Conservation (phyloP, 2,888 invertebrate species). For the Ectemnius cavifrons region DNA sequence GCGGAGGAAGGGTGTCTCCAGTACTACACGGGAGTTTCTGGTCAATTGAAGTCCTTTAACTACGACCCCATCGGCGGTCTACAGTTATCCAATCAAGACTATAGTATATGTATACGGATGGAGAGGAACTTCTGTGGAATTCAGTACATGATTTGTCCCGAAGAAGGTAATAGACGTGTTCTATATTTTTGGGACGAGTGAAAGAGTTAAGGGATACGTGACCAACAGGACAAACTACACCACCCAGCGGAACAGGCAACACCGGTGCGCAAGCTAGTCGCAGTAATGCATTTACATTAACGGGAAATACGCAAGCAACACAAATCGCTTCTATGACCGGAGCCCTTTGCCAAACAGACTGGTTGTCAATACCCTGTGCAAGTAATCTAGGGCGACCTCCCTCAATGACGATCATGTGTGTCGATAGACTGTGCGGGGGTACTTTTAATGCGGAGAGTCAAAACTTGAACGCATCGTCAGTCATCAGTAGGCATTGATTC, state of each 20-base stretch:
- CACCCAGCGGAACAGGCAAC: neutral
- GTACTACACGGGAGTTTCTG: constrained; percentile 89
- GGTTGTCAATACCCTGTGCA: constrained; percentile 89
- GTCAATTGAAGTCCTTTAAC: constrained; percentile 90
- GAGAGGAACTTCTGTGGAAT: constrained; percentile 93
- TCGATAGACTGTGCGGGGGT: constrained; percentile 91
- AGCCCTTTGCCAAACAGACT: constrained; percentile 87
- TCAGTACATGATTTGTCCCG: constrained; percentile 88
- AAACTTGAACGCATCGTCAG: constrained; percentile 83
- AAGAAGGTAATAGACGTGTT: constrained; percentile 79
- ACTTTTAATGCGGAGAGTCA: constrained; percentile 84
- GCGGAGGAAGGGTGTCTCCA: constrained; percentile 89
- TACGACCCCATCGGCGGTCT: constrained; percentile 87
- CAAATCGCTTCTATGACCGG: constrained; percentile 84
- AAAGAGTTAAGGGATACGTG: no score
- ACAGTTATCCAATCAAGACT: constrained; percentile 93
- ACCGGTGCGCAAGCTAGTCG: constrained; percentile 39
- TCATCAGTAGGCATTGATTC: constrained; percentile 83
- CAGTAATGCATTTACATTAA: constrained; percentile 86
- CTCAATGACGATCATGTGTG: constrained; percentile 83
- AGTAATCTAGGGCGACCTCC: constrained; percentile 82
- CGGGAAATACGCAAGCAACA: constrained; percentile 87
- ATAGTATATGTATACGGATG: constrained; percentile 90
- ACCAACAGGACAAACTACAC: constrained; percentile 17
- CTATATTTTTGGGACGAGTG: neutral